These are phyloP conservation scores for Lutjanus argentimaculatus DNA, from an alignment of 2,797 vertebrate species.

Conservation along the genomic window DNA sequence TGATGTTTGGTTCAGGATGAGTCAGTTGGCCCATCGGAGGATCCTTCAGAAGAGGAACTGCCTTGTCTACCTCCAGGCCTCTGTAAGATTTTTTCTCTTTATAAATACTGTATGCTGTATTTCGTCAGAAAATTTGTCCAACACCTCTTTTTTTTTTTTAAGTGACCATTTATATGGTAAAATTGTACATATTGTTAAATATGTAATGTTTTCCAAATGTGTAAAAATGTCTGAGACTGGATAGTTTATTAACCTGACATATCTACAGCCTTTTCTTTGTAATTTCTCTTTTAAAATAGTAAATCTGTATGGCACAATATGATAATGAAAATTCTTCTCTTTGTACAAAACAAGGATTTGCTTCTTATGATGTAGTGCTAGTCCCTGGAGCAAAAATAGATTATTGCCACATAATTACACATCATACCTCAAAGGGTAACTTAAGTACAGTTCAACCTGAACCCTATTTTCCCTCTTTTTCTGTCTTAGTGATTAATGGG, in stretches of 20 bases:
- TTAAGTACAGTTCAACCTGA: too few relatives aligned
- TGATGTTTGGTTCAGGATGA: constrained; percentile 77
- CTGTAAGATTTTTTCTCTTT: constrained; percentile 66
- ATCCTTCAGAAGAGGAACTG: constrained; percentile 79
- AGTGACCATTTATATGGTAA: too few relatives aligned
- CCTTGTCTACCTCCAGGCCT: constrained; percentile 81
- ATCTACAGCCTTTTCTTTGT: too few relatives aligned
- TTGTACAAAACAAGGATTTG: not conserved
- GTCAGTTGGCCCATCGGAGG: constrained; percentile 74
- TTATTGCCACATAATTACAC: not conserved
- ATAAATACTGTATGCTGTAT: not conserved
- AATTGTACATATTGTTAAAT: too few relatives aligned
- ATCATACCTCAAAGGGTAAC: not conserved
- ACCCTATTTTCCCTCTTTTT: too few relatives aligned
- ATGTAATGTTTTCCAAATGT: too few relatives aligned
- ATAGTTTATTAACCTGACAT: too few relatives aligned
- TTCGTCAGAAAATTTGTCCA: constrained; percentile 3
- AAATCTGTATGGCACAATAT: not conserved
- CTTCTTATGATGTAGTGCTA: not conserved
- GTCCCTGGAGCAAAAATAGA: not conserved
- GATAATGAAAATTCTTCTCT: not conserved
- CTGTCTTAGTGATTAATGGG: too few relatives aligned
- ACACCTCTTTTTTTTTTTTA: not conserved
- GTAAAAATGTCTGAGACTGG: too few relatives aligned
- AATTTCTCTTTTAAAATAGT: too few relatives aligned